A percentile compares a stretch with the other conserved stretches of the same genome.
Conservation (phyloP, 2,113 vertebrate species). For the Rhinogobius similis region DNA sequence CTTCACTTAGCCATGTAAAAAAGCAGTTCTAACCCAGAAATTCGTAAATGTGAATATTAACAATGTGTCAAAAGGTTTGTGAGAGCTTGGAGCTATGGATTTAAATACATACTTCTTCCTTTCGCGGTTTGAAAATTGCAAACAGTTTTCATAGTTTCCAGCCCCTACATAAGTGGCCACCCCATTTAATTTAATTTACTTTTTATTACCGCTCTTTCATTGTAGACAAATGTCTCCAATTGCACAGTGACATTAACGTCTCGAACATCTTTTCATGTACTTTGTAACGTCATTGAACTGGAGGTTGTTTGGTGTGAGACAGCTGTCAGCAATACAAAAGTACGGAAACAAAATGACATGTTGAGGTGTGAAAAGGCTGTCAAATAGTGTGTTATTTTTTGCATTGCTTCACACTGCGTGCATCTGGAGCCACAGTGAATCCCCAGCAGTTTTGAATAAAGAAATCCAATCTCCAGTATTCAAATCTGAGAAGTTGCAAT, state of each 20-base stretch:
- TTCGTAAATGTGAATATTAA: too few species aligned
- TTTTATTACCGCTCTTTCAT: too few species aligned
- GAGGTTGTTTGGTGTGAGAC: neutral
- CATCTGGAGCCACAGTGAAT: conserved; percentile 60
- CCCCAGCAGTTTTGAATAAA: conserved; percentile 65
- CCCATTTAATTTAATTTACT: too few species aligned
- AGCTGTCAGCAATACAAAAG: neutral
- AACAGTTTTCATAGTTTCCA: too few species aligned
- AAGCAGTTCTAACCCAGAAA: too few species aligned
- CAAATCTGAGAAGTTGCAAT: conserved; percentile 61
- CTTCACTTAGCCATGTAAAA: too few species aligned
- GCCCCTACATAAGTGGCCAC: too few species aligned
- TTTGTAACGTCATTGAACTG: neutral
- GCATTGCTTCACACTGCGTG: conserved; percentile 38
- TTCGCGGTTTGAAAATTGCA: too few species aligned
- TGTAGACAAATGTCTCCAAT: too few species aligned
- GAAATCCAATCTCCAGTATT: conserved; percentile 63
- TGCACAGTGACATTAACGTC: neutral
- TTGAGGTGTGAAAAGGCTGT: neutral
- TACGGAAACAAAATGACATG: neutral
- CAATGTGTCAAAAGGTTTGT: too few species aligned
- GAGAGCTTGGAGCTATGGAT: too few species aligned
- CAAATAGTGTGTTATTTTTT: conserved; percentile 36
- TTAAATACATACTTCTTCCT: too few species aligned
- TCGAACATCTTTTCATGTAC: neutral